Conservation (phyloP, 2,888 invertebrate genomes). For the Sericinus montela region DNA sequence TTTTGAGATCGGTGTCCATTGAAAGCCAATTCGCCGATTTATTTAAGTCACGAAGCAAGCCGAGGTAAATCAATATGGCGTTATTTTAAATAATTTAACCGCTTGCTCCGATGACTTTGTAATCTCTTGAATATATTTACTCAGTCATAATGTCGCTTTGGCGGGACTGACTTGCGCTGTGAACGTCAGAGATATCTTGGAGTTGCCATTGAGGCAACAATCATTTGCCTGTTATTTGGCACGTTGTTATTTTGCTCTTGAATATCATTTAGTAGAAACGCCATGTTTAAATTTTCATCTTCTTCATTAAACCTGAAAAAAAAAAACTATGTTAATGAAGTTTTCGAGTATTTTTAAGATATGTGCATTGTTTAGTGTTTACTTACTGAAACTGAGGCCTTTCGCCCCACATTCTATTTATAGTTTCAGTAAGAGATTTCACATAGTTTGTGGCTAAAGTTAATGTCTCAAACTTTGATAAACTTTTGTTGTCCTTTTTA, state of each 20-base stretch:
- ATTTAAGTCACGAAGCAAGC: not conserved
- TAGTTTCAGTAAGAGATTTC: constrained; percentile 91
- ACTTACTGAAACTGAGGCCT: constrained; percentile 68
- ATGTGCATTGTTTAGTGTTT: not conserved
- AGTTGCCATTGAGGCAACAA: constrained; percentile 27
- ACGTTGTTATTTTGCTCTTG: constrained; percentile 59
- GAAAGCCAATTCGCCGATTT: constrained; percentile 22
- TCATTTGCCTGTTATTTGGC: constrained; percentile 40
- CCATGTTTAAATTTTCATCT: constrained; percentile 62
- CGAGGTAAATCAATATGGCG: too few species aligned
- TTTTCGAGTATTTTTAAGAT: not conserved
- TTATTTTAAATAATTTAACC: too few species aligned
- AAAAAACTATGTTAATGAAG: not conserved
- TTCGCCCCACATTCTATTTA: constrained; percentile 88
- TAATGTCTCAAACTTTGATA: constrained; percentile 93
- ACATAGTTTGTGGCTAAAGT: constrained; percentile 94
- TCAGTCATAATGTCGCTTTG: not conserved
- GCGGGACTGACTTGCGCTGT: not conserved
- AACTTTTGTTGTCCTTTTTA: constrained; percentile 88
- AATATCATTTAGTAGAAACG: constrained; percentile 51
- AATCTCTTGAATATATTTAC: too few species aligned
- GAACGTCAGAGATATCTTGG: constrained; percentile 40
- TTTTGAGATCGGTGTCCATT: constrained; percentile 23
- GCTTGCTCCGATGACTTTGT: too few species aligned
- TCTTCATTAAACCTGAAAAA: constrained; percentile 53